These are phyloP conservation scores for Euzetes globulus DNA, from an alignment of 2,888 invertebrate genomes.

Conservation along the genomic window DNA sequence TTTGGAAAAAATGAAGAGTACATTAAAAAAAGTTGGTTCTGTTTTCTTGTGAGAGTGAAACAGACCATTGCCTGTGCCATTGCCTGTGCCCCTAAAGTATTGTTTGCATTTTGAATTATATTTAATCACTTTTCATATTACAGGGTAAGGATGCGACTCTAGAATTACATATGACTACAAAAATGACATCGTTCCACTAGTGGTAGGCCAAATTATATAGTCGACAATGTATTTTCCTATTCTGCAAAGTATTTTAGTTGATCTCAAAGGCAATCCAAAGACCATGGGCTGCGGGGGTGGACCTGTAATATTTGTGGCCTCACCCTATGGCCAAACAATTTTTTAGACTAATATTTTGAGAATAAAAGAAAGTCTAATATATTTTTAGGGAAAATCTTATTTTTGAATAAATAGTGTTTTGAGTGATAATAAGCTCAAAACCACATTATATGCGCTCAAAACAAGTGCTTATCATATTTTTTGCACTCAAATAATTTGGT, in stretches of 20 bases:
- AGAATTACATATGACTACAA: not conserved
- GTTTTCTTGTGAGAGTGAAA: not conserved
- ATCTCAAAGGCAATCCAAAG: not conserved
- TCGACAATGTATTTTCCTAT: not conserved
- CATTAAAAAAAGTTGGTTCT: not conserved
- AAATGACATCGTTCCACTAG: not conserved
- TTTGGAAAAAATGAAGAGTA: not conserved
- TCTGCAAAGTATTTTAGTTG: not conserved
- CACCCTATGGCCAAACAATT: not conserved
- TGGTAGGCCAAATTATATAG: not conserved
- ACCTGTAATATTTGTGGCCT: not conserved
- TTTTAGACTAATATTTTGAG: too few species aligned
- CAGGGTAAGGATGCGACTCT: not conserved
- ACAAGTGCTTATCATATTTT: slow-evolving; percentile 12
- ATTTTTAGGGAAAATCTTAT: too few species aligned
- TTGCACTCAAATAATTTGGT: not conserved
- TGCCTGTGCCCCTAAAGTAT: not conserved
- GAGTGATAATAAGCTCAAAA: not conserved
- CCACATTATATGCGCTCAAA: not conserved
- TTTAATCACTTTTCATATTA: not conserved
- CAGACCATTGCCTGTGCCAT: not conserved
- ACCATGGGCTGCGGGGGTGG: not conserved
- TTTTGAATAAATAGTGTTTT: not conserved
- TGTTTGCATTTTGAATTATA: not conserved
- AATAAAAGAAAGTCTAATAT: too few species aligned